Conservation (phyloP, 2,888 invertebrate genomes). For the Perizoma affinitatum region DNA sequence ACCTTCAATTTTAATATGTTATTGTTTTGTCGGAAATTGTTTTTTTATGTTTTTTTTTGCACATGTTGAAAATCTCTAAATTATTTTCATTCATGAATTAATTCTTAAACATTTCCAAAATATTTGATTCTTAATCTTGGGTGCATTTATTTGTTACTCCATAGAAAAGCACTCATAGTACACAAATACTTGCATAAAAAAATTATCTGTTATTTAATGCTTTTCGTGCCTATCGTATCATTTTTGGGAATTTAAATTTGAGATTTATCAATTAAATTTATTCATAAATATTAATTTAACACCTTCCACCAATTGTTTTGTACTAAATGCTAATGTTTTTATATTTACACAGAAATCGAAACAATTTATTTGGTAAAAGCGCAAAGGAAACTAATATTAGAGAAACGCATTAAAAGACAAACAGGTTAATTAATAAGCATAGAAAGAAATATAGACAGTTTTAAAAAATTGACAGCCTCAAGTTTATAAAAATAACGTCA, state of each 20-base stretch:
- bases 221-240: constrained; percentile 34
- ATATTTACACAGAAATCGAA: constrained; percentile 71
- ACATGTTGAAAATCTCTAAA: too few species aligned
- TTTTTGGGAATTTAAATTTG: constrained; percentile 40
- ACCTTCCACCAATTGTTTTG: constrained; percentile 78
- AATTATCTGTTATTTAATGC: constrained; percentile 22
- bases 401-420: constrained; percentile 18
- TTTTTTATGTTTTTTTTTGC: too few species aligned
- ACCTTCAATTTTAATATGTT: too few species aligned
- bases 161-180: too few species aligned
- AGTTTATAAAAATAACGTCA: too few species aligned
- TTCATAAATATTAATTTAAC: constrained; percentile 46
- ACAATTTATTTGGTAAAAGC: constrained; percentile 78
- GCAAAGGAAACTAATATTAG: constrained; percentile 47
- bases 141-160: too few species aligned
- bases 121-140: too few species aligned
- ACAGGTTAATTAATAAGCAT: constrained; percentile 13
- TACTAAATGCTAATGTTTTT: constrained; percentile 72
- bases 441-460: constrained; percentile 8
- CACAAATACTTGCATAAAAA: constrained; percentile 1
- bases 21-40: too few species aligned
- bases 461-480: constrained; percentile 11
- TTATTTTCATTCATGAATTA: too few species aligned
- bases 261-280: constrained; percentile 54
- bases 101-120: too few species aligned